These are phyloP conservation scores for Natrix natrix DNA, from an alignment of 2,797 vertebrate species.

Conservation along the genomic window DNA sequence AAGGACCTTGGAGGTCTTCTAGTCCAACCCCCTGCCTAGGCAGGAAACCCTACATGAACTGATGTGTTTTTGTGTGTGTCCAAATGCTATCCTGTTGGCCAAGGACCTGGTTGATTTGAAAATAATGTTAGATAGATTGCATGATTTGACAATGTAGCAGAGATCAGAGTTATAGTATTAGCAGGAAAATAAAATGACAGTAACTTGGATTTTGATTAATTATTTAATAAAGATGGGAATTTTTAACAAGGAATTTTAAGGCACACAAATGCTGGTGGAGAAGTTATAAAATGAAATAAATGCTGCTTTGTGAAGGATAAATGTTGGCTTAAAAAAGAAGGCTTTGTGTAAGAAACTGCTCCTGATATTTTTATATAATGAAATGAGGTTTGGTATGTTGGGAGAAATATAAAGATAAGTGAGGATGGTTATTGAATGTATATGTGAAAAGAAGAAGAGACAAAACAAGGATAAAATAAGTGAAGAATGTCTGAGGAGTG, in stretches of 20 bases:
- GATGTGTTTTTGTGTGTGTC: background rate
- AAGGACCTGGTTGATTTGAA: background rate
- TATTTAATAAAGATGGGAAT: background rate
- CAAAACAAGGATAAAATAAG: background rate
- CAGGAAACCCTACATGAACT: background rate
- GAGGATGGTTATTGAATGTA: background rate
- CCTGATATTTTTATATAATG: background rate
- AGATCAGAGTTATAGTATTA: background rate
- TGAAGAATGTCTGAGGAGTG: background rate
- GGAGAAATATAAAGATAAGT: background rate
- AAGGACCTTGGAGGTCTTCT: no score
- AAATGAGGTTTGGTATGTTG: background rate
- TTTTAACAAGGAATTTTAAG: background rate
- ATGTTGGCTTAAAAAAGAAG: background rate
- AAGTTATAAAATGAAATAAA: background rate
- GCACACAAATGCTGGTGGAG: background rate
- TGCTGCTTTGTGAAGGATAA: background rate
- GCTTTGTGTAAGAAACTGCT: background rate
- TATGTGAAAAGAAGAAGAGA: background rate
- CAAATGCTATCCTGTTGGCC: background rate
- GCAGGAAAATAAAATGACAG: background rate
- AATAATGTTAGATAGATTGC: background rate
- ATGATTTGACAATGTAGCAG: background rate
- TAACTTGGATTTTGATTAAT: background rate
- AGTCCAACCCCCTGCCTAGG: no score